Percentiles rank a stretch among this genome's conserved stretches.
Conservation (phyloP, 2,888 invertebrate species). For the Slavum lentiscoides region DNA sequence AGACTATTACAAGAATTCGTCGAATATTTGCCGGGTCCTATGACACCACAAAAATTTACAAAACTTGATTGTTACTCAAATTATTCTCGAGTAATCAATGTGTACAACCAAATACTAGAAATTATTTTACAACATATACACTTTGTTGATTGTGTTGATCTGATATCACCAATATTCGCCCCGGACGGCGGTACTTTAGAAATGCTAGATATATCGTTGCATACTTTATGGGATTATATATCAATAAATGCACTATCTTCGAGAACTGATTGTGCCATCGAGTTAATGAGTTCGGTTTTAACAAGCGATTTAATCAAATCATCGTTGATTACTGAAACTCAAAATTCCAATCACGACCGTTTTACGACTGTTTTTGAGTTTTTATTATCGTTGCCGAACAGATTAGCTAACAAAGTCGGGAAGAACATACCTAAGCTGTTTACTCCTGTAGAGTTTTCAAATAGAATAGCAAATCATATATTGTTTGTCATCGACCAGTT, state of each 20-base stretch:
- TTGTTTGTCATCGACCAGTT: slow-evolving; percentile 68
- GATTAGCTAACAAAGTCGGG: slow-evolving; percentile 71
- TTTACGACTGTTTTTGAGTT: slow-evolving; percentile 62
- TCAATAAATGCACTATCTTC: slow-evolving; percentile 29
- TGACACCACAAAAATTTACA: slow-evolving; percentile 71
- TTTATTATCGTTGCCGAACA: slow-evolving; percentile 70
- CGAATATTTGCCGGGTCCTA: slow-evolving; percentile 64
- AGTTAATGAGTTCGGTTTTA: slow-evolving; percentile 37
- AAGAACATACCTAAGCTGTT: slow-evolving; percentile 66
- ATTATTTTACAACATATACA: slow-evolving; percentile 32
- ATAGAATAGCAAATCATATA: slow-evolving; percentile 67
- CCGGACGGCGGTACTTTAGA: slow-evolving; percentile 49
- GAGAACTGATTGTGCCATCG: slow-evolving; percentile 43
- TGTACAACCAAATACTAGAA: slow-evolving; percentile 35
- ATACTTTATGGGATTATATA: slow-evolving; percentile 40
- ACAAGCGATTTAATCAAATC: slow-evolving; percentile 52
- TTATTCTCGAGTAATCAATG: slow-evolving; percentile 35
- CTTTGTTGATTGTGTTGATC: slow-evolving; percentile 14
- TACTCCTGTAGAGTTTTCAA: slow-evolving; percentile 65
- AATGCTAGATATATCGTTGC: slow-evolving; percentile 43
- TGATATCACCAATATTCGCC: slow-evolving; percentile 48
- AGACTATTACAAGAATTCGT: slow-evolving; percentile 45
- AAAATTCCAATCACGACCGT: slow-evolving; percentile 42
- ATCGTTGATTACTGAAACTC: slow-evolving; percentile 42
- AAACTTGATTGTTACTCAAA: slow-evolving; percentile 62